These are phyloP conservation scores for Athalia cordata DNA, from an alignment of 2,888 invertebrate genomes.

Conservation along the genomic window DNA sequence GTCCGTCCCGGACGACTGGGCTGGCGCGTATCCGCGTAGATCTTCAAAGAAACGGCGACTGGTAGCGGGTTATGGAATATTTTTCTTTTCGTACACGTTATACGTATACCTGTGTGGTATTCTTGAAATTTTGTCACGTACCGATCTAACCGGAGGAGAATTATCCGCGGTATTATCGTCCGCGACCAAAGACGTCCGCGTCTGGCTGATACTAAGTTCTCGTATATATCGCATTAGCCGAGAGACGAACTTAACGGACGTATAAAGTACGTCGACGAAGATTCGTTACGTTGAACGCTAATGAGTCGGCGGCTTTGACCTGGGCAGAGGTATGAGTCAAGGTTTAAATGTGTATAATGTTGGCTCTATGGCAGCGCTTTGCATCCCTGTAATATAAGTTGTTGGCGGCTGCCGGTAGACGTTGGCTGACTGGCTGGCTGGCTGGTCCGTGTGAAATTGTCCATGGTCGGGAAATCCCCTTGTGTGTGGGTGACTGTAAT, in stretches of 20 bases:
- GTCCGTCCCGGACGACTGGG: too few relatives aligned
- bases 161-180: constrained; percentile 33
- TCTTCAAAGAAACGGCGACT: constrained; percentile 5
- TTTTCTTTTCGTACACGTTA: neutral
- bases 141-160: constrained; percentile 6
- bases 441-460: constrained; percentile 27
- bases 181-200: constrained; percentile 11
- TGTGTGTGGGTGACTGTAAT: constrained; percentile 60
- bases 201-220: neutral
- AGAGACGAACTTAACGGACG: constrained; percentile 32
- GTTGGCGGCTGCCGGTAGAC: neutral
- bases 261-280: constrained; percentile 45
- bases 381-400: neutral
- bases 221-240: constrained; percentile 2
- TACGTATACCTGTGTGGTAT: neutral
- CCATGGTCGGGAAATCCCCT: constrained; percentile 38
- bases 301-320: constrained; percentile 65
- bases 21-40: neutral
- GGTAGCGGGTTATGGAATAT: constrained; percentile 28
- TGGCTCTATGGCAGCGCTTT: neutral
- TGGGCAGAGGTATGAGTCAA: constrained; percentile 30
- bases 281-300: constrained; percentile 55
- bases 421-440: neutral
- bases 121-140: constrained; percentile 39
- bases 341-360: constrained; percentile 23